Evolutionary conservation across 2,797 vertebrate species (phyloP), one percentile per base, ranked within the genome.

Genomic region (Poecile montanus): DNA sequence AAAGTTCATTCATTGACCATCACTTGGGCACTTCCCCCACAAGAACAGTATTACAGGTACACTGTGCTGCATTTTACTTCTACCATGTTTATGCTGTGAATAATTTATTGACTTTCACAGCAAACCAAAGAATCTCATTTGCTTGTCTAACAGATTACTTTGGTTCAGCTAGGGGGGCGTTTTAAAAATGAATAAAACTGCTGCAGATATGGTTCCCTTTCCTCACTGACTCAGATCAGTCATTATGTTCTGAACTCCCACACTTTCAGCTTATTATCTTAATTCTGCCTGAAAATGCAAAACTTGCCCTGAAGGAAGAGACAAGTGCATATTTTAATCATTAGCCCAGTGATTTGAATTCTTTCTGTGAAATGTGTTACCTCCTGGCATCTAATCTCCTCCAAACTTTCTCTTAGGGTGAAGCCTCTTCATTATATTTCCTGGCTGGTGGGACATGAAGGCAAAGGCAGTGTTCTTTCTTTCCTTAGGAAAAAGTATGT

Each of bases 361-460:
- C 25, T 86, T 86, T 17, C 53, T 93, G 50, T 90, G 71, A 54
- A 82, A 70, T 5, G 1, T 71, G 40, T 40, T 75, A 61, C 14
- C 70, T 94, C 16, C 48, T 89, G 47, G 36, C 63, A 65, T 91
- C 92, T 89, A 67, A 70, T 68, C 12, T 48, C 60, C 34, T 85
- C 70, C 48, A 25, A 25, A 90, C 92, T 94, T 92, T 91, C 60
- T 89, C 91, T 61, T 95, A 99, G 99, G 94, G 99, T 99, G 96
- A 99, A 99, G 91, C 99, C 99, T 70, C 98, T 99, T 95, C 98
- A 99, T 95, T 99, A 99, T 94, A 98, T 99, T 94, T 99, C 99
- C 76, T 99, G 99, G 99, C 96, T 99, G 96, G 98, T 99, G 68
- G 99, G 99, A 97, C 99, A 99, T 61, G 99, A 99, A 98, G 99